These are phyloP conservation scores for Psammodynastes pulverulentus DNA, from an alignment of 2,113 vertebrate species.

Conservation along the genomic window DNA sequence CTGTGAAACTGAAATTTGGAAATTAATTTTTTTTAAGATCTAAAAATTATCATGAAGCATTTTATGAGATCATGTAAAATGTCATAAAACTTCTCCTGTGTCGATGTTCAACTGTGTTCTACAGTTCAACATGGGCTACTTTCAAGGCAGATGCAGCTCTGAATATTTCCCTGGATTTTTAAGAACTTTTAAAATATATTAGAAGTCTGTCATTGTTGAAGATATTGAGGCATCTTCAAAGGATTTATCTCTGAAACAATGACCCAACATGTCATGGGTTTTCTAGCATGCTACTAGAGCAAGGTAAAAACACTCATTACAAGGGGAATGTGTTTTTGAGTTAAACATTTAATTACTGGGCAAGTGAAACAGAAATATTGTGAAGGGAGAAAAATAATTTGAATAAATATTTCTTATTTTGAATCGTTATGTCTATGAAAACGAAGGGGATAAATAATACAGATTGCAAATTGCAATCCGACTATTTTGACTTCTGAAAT, in stretches of 20 bases:
- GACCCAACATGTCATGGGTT: neutral
- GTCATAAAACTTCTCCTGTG: neutral
- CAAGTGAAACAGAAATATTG: neutral
- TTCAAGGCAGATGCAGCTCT: neutral
- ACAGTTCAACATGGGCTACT: neutral
- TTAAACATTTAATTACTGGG: neutral
- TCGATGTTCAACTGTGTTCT: neutral
- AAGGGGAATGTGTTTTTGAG: neutral
- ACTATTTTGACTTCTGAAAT: neutral
- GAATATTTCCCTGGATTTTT: neutral
- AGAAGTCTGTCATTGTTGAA: neutral
- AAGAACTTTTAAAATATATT: neutral
- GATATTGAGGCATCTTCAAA: neutral
- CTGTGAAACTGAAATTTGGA: neutral
- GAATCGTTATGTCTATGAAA: neutral
- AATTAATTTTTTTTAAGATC: neutral
- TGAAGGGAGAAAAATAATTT: neutral
- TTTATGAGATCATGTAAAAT: neutral
- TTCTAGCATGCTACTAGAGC: neutral
- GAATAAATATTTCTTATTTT: neutral
- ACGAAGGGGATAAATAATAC: neutral
- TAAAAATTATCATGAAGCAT: neutral
- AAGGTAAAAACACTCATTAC: neutral
- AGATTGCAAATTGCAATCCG: neutral
- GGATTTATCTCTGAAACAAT: neutral